phyloP scores from a whole-genome alignment of 2,797 vertebrate species.

The Sebastes hubbsi region DNA sequence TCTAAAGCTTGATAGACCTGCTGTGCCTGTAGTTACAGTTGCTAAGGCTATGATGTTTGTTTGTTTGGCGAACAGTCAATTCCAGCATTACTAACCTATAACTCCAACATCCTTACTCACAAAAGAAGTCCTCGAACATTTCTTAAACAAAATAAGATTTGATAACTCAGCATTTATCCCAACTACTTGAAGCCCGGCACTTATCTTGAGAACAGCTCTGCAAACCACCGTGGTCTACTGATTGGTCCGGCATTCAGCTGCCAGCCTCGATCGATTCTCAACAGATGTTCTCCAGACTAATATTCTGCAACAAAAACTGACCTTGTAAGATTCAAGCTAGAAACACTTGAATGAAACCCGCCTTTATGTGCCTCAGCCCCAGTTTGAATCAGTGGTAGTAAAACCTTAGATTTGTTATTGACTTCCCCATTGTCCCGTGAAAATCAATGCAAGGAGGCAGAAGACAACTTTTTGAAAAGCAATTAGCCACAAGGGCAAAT shows the following conservation, averaged over 20 bases:
- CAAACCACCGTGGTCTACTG: not conserved
- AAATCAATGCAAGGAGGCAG: slow-evolving; percentile 56
- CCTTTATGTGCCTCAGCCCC: slow-evolving; percentile 6
- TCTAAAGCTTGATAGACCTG: not conserved
- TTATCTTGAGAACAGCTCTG: not conserved
- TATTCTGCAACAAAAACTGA: slow-evolving; percentile 29
- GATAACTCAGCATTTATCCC: not conserved
- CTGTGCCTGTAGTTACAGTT: not conserved
- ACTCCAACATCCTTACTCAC: not conserved
- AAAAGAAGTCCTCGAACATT: too few species aligned
- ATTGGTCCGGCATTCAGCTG: not conserved
- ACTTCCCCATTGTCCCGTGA: slow-evolving; percentile 47
- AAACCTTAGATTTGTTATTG: slow-evolving; percentile 52
- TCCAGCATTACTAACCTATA: not conserved
- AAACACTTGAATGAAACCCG: not conserved
- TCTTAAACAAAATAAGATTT: not conserved
- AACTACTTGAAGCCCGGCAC: not conserved
- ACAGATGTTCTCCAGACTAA: not conserved
- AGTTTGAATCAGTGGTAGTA: slow-evolving; percentile 9
- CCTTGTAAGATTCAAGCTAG: slow-evolving; percentile 16
- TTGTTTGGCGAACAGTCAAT: too few species aligned
- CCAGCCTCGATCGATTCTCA: not conserved
- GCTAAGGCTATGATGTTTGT: not conserved
- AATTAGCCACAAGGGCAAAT: slow-evolving; percentile 60
- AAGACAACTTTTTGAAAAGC: slow-evolving; percentile 50